Evolutionary conservation across 2,888 invertebrate genomes (phyloP), one percentile per base, ranked within the genome.

Genomic region (Phengaris arion): DNA sequence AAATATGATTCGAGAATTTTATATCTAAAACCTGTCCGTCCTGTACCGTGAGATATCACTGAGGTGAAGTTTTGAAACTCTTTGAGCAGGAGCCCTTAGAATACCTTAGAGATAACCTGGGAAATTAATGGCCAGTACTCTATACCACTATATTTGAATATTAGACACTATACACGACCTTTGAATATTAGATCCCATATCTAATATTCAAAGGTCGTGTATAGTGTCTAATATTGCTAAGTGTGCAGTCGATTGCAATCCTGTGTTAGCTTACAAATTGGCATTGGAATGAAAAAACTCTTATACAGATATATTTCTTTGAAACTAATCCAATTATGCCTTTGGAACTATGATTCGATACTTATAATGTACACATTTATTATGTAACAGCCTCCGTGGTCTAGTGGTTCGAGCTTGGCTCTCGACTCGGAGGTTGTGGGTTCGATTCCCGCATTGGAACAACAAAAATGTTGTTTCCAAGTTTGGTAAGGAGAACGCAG

Each of bases 131-230:
- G 10, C 5, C 55, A n/a, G 3, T n/a, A 5, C 35, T 35, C 35
- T 12, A 5, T 35, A 64, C 64, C 64, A 35, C 64, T 22, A 59
- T 51, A 10, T 48, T 69, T 69, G 69, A 69, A 69, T 48, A 69
- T 51, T 69, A 51, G 69, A 69, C n/a, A n/a, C n/a, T n/a, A n/a
- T n/a, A n/a, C n/a, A 35, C 64, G 59, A 59, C 69, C 15, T 48
- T 69, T 69, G 69, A 69, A 69, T 48, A 69, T 51, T 69, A 51
- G 69, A 69, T n/a, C n/a, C n/a, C n/a, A n/a, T n/a, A n/a, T n/a
- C n/a, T n/a, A n/a, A n/a, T n/a, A n/a, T n/a, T n/a, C n/a, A n/a
- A n/a, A n/a, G n/a, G n/a, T n/a, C n/a, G n/a, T n/a, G n/a, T n/a
- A n/a, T n/a, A n/a, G n/a, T n/a, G n/a, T n/a, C n/a, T n/a, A n/a